Evolutionary conservation across 2,113 vertebrate genomes (phyloP).

Genomic region (Melozone crissalis): DNA sequence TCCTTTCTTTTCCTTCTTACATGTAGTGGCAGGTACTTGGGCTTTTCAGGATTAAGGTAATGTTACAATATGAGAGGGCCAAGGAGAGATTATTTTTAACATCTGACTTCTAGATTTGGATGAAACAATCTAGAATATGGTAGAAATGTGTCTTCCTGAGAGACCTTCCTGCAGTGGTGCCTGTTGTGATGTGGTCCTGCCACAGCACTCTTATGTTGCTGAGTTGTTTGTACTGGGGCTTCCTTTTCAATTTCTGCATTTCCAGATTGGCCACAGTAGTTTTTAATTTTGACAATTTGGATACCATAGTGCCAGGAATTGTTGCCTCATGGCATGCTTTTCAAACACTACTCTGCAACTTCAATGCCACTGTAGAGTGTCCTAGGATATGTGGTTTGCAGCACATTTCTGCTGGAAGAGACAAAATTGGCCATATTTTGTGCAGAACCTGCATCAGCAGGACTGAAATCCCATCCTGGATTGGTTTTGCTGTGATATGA

Average conservation of each 20-base stretch:
- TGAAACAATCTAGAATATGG: not conserved
- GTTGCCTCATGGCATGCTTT: not conserved
- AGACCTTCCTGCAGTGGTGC: not conserved
- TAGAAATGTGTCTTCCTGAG: not conserved
- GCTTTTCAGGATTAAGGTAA: not conserved
- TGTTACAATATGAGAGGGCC: not conserved
- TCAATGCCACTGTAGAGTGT: not conserved
- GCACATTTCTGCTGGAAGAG: not conserved
- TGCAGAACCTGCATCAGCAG: not conserved
- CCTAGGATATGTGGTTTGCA: not conserved
- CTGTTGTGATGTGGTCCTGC: not conserved
- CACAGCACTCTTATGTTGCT: accelerated
- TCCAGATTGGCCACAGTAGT: not conserved
- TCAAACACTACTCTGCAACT: not conserved
- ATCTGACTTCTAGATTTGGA: not conserved
- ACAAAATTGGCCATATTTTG: not conserved
- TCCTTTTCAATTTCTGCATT: not conserved
- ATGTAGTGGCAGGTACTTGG: not conserved
- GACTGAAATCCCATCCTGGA: not conserved
- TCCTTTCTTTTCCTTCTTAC: not conserved
- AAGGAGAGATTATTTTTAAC: not conserved
- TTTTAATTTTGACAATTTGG: not conserved
- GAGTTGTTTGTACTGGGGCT: not conserved
- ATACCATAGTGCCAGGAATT: not conserved
- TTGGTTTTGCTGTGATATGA: not conserved